These are phyloP conservation scores for Brassicogethes aeneus DNA, from an alignment of 2,888 invertebrate species.

Conservation along the genomic window DNA sequence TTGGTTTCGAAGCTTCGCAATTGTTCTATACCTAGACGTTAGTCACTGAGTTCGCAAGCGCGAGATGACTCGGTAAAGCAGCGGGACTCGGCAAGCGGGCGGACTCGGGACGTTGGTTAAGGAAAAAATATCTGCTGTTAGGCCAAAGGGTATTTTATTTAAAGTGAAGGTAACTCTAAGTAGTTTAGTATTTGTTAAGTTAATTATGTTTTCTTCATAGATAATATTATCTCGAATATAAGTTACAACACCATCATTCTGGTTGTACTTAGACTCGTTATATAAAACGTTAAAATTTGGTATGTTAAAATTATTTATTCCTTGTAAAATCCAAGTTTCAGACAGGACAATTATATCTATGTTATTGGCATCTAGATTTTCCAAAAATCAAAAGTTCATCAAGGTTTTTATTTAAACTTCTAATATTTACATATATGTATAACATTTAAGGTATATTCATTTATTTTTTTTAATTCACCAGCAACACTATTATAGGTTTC, in stretches of 20 bases:
- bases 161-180: background rate
- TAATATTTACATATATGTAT: background rate
- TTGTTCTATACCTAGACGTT: too few relatives aligned
- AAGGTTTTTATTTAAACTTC: too few relatives aligned
- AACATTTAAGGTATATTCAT: too few relatives aligned
- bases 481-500: background rate
- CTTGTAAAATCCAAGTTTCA: background rate
- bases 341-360: background rate
- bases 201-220: background rate
- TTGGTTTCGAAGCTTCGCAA: too few relatives aligned
- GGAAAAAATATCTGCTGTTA: too few relatives aligned
- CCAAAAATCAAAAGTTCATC: background rate
- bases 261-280: background rate
- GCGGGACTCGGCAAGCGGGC: too few relatives aligned
- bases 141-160: background rate
- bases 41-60: too few relatives aligned
- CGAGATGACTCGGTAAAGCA: too few relatives aligned
- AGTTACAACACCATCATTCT: background rate
- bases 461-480: background rate
- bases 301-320: background rate
- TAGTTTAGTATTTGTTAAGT: background rate
- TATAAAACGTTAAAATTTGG: constrained; percentile 1
- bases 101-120: too few relatives aligned
- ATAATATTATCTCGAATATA: background rate
- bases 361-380: background rate